phyloP scores from a whole-genome alignment of 2,113 vertebrate species.

The Tupaia tana region DNA sequence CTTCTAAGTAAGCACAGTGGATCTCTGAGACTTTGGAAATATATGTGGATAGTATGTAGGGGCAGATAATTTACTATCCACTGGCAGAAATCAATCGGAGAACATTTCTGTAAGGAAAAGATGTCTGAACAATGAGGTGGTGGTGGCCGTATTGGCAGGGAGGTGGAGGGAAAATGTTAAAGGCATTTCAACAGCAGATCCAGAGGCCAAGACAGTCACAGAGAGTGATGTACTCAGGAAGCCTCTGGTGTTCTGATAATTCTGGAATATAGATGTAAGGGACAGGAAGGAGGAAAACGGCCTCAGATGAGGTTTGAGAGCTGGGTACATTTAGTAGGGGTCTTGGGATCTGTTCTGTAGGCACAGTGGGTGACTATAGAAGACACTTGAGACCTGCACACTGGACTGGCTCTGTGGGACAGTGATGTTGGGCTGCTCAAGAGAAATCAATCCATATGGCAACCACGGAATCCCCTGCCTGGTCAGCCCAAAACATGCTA shows the following conservation, averaged over 20 bases:
- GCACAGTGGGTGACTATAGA: too few relatives aligned
- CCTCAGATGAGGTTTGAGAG: too few relatives aligned
- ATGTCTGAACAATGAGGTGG: not conserved
- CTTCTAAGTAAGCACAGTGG: not conserved
- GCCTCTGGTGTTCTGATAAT: rapidly evolving
- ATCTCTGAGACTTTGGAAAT: not conserved
- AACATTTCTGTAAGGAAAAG: not conserved
- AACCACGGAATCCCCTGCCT: too few relatives aligned
- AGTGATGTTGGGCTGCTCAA: too few relatives aligned
- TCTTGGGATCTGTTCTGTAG: not conserved
- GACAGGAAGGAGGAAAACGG: rapidly evolving
- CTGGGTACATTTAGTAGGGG: not conserved
- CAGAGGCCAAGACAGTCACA: not conserved
- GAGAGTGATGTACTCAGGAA: not conserved
- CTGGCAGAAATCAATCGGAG: not conserved
- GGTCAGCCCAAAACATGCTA: too few relatives aligned
- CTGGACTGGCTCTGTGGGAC: too few relatives aligned
- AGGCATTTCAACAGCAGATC: not conserved
- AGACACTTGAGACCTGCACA: not conserved
- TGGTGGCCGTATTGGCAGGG: not conserved
- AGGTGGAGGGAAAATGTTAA: rapidly evolving
- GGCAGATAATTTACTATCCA: not conserved
- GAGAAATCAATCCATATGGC: too few relatives aligned
- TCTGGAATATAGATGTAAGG: not conserved
- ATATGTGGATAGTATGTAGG: not conserved